Evolutionary conservation across 2,888 invertebrate species (phyloP).

Genomic region (Eurytoma californica): DNA sequence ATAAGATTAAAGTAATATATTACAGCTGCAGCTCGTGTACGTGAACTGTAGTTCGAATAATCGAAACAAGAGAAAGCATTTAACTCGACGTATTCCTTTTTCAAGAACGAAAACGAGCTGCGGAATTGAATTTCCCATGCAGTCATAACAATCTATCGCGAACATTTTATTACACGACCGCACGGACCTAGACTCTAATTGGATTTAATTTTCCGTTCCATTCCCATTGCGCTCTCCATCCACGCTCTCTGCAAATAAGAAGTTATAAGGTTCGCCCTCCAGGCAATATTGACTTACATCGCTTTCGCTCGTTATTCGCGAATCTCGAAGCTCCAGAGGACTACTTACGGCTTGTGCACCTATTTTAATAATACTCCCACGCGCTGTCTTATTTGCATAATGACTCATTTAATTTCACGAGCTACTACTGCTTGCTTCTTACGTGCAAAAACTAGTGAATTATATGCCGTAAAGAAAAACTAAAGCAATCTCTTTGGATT

Average conservation of each 20-base stretch:
- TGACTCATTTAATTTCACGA: no score
- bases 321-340: neutral
- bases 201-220: conserved; percentile 40
- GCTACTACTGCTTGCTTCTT: no score
- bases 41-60: neutral
- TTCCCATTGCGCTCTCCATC: neutral
- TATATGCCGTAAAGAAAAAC: no score
- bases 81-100: neutral
- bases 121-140: conserved; percentile 17
- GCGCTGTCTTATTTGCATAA: no score
- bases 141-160: conserved; percentile 1
- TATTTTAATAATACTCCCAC: neutral
- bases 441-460: no score
- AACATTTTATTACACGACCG: conserved; percentile 25
- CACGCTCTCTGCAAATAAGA: conserved; percentile 33
- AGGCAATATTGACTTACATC: conserved; percentile 27
- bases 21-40: no score
- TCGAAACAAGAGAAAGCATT: neutral
- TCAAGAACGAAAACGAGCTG: neutral
- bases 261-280: conserved; percentile 15
- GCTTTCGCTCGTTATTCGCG: conserved; percentile 25
- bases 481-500: no score
- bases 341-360: neutral
- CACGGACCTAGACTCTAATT: conserved; percentile 22
- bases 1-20: no score